Percentiles rank a stretch among this genome's conserved stretches.
phyloP scores from a whole-genome alignment of 2,113 vertebrate species.

The Rhabdomys dilectus region DNA sequence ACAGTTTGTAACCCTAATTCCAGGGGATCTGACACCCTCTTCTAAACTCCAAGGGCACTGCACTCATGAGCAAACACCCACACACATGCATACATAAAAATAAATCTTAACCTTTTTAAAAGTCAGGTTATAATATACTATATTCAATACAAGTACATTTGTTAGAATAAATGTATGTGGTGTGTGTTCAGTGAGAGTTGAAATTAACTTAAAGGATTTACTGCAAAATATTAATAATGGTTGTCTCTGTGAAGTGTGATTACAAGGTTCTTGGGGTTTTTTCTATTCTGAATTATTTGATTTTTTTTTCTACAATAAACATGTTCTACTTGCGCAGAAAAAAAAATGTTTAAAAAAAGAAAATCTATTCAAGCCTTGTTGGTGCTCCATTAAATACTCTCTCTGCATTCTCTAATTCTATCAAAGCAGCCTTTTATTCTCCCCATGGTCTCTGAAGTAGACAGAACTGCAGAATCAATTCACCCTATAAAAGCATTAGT shows the following conservation, averaged over 20 bases:
- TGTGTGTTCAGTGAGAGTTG: background rate
- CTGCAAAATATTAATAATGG: conserved; percentile 48
- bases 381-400: conserved; percentile 58
- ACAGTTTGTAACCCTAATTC: background rate
- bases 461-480: conserved; percentile 70
- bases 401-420: conserved; percentile 57
- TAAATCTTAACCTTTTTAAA: background rate
- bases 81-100: background rate
- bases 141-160: conserved; percentile 48
- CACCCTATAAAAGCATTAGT: conserved; percentile 38
- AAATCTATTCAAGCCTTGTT: conserved; percentile 70
- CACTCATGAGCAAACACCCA: conserved; percentile 4
- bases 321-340: conserved; percentile 54
- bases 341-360: conserved; percentile 53
- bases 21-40: background rate
- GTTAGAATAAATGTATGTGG: background rate
- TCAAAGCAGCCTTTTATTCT: conserved; percentile 71
- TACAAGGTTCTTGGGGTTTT: background rate
- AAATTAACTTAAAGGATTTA: conserved; percentile 58
- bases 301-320: conserved; percentile 66
- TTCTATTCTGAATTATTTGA: conserved; percentile 47
- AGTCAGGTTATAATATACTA: conserved; percentile 21
- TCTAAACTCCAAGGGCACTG: background rate
- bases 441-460: conserved; percentile 61
- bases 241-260: conserved; percentile 36